These are phyloP conservation scores for Montipora capitata DNA, from an alignment of 92 coral and sea anemone genomes.

Conservation along the genomic window DNA sequence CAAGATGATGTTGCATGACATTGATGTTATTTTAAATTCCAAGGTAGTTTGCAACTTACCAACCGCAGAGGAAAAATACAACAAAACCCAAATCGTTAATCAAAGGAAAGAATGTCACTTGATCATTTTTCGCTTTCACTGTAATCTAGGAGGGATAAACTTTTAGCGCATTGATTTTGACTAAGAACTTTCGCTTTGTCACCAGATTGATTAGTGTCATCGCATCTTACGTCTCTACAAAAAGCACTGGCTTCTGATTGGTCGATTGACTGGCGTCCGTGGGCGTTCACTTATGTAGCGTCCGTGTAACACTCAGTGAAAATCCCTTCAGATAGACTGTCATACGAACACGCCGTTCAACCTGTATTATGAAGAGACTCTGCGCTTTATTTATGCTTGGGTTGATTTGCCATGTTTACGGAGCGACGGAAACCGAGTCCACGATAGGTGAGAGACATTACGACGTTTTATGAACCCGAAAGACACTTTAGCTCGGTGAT, in stretches of 20 bases:
- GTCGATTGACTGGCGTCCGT: conserved; percentile 51
- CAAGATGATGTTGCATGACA: neutral
- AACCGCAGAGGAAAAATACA: neutral
- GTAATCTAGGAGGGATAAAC: neutral
- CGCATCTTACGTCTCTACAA: conserved; percentile 58
- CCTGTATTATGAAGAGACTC: conserved; percentile 68
- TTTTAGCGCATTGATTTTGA: conserved; percentile 1
- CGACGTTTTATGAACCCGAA: neutral
- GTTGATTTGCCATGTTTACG: conserved; percentile 39
- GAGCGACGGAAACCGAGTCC: conserved; percentile 30
- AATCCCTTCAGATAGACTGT: conserved; percentile 56
- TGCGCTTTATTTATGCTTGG: conserved; percentile 50
- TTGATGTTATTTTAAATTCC: neutral
- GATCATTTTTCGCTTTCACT: too few species aligned
- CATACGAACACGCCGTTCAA: conserved; percentile 7
- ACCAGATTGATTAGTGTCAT: conserved; percentile 80
- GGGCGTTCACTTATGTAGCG: conserved; percentile 85
- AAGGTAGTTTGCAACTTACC: conserved; percentile 9
- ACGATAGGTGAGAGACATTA: conserved; percentile 49
- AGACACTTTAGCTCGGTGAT: neutral
- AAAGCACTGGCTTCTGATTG: conserved; percentile 77
- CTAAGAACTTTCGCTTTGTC: conserved; percentile 7
- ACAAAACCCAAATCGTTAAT: neutral
- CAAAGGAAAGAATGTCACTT: neutral
- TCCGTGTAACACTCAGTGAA: conserved; percentile 76